Evolutionary conservation across 1,140 invertebrate genomes (phyloP).

Genomic region (Hyposmocoma kahamanoa): DNA sequence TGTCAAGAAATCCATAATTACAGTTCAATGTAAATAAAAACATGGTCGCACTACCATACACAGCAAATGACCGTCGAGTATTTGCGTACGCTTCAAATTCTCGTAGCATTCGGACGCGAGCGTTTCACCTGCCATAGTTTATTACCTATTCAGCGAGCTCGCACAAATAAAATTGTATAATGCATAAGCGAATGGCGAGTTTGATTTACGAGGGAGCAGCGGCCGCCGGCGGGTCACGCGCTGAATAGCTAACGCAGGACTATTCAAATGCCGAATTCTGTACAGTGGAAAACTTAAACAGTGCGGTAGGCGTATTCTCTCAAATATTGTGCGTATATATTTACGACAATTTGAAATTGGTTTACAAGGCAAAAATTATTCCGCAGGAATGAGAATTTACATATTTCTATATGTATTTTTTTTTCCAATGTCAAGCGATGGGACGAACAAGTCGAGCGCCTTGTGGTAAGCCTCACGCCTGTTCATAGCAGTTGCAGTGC

Average conservation of each 20-base stretch:
- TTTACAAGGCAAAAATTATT: not conserved
- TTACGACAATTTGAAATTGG: not conserved
- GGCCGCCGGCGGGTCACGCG: conserved; percentile 38
- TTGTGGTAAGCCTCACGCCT: too few species aligned
- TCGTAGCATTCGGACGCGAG: conserved; percentile 40
- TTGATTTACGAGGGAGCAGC: conserved; percentile 64
- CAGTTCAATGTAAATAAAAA: too few species aligned
- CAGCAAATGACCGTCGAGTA: conserved; percentile 20
- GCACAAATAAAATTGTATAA: conserved; percentile 74
- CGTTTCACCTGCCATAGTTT: conserved; percentile 67
- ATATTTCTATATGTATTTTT: too few species aligned
- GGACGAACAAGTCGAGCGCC: too few species aligned
- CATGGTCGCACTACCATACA: not conserved
- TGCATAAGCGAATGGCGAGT: conserved; percentile 70
- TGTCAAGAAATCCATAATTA: too few species aligned
- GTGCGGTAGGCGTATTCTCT: not conserved
- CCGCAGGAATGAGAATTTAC: too few species aligned
- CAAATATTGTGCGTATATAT: not conserved
- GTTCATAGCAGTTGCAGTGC: too few species aligned
- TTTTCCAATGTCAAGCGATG: too few species aligned
- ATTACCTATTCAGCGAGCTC: conserved; percentile 70
- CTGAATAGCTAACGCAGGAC: conserved; percentile 65
- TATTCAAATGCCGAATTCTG: conserved; percentile 33
- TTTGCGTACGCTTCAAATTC: conserved; percentile 61
- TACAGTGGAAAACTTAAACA: not conserved